Evolutionary conservation across 37 sponge, comb jelly and placozoan genomes (phyloP), one percentile per base, ranked within the genome.

Genomic region (Ianthella basta): DNA sequence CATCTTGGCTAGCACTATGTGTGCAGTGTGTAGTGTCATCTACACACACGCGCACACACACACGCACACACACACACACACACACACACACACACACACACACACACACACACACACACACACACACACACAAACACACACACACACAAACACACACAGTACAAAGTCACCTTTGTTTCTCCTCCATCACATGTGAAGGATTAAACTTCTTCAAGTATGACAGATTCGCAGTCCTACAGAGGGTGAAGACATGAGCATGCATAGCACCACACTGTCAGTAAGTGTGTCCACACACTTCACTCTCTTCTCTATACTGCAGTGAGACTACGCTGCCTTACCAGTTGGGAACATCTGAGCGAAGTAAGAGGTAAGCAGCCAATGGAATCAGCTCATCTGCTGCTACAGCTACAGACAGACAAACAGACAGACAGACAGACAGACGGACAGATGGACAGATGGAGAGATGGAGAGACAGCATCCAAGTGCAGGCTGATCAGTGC

Each of bases 321-420:
- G n/a, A 61, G 27, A 4, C n/a, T 27, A 12, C 4, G 15, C 59
- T 12, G 5, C 36, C 78, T 61, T 65, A 93, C 99, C 99, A 98
- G 80, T 96, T 96, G 33, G 99, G 94, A 30, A 98, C 94, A 44
- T 98, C 97, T 29, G 90, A 91, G 18, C 84, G 84, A 77, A 98
- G 81, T 56, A 96, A 82, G 21, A 98, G 88, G 63, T 87, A 91
- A 33, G 92, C 87, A 6, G 96, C 91, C 4, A 98, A 57, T n/a
- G 99, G 97, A 18, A 98, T 90, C 16, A 98, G 92, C 64, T 98
- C 99, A 82, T 98, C 99, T 63, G 97, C 96, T 33, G 93, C 92
- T 79, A 98, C 23, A 16, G 84, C 92, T 89, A 27, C 36, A 37
- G 41, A 78, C 55, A 78, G 4, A 72, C 38, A 72, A 1, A 72